phyloP scores from a whole-genome alignment of 2,113 vertebrate genomes.

The Chascanopsetta lugubris region DNA sequence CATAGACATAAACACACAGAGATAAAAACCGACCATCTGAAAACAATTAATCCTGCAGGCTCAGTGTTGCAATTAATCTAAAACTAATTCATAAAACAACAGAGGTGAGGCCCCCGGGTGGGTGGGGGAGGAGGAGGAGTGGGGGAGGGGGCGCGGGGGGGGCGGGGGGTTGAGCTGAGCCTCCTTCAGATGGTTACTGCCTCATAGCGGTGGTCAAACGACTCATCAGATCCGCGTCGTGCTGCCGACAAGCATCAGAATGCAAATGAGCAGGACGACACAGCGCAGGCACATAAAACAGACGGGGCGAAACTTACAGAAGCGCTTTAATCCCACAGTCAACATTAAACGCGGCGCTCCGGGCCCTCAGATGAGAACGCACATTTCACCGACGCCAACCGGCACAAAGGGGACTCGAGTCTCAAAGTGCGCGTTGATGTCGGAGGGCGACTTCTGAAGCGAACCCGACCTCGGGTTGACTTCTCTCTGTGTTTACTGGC shows the following conservation, averaged over 20 bases:
- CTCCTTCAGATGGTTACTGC: conserved; percentile 25
- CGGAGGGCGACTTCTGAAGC: conserved; percentile 31
- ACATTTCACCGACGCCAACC: conserved; percentile 29
- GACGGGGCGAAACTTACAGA: conserved; percentile 58
- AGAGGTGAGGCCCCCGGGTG: conserved; percentile 25
- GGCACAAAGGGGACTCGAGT: conserved; percentile 17
- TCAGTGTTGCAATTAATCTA: conserved; percentile 51
- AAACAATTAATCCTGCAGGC: conserved; percentile 45
- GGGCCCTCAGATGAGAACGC: conserved; percentile 37
- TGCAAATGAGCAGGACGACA: conserved; percentile 62
- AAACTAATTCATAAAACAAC: conserved; percentile 60
- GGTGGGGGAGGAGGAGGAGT: too few relatives aligned
- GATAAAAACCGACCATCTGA: conserved; percentile 52
- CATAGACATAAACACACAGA: conserved; percentile 33
- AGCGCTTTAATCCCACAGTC: conserved; percentile 58
- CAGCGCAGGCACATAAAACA: conserved; percentile 35
- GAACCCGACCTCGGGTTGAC: conserved; percentile 55
- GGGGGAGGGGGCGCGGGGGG: neutral
- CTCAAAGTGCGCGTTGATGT: neutral
- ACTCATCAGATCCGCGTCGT: conserved; percentile 53
- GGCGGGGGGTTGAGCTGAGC: neutral
- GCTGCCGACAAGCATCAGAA: conserved; percentile 55
- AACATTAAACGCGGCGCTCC: conserved; percentile 48
- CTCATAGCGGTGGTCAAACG: conserved; percentile 40
- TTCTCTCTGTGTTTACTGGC: neutral